Evolutionary conservation across 2,888 invertebrate species (phyloP), one percentile per base, ranked within the genome.

Genomic region (Eristalis intricaria): DNA sequence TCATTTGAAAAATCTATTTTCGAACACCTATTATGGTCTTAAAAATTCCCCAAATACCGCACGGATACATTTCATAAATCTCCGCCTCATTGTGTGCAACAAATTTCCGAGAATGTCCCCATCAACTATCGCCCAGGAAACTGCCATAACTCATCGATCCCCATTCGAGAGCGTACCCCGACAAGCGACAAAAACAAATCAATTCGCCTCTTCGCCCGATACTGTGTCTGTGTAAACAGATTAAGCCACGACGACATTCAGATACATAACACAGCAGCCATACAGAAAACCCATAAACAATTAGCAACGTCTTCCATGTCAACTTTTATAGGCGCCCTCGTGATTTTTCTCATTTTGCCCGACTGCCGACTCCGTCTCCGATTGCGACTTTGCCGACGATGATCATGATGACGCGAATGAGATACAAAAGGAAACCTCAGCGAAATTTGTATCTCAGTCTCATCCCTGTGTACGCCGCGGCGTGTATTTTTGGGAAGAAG

Each of bases 241-340:
- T 11, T 60, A 70, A 63, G 61, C 22, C 61, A n/a, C 32, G 29
- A 15, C 22, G 29, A 15, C 22, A 29, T 23, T 29, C 76, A 26
- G 63, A 70, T 38, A 50, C 22, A 22, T 5, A 56, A n/a, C 29
- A 61, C 38, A 70, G 29, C 23, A 58, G 11, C 63, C n/a, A 32
- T 23, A 74, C 10, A 60, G 61, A 61, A 63, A 73, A 56, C 78
- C 79, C 75, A 84, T 83, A 76, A 87, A 87, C 87, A 87, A 87
- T 87, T 87, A 87, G 83, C 79, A 80, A 87, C 79, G 83, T 79
- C 83, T 70, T 50, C 22, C n/a, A 76, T 79, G 86, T 83, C 86
- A 83, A 76, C 79, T 71, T 87, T 87, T 87, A 87, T 84, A 79
- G 87, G 84, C 87, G 84, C 83, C 87, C 84, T 83, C 60, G 71